Conservation (phyloP, 2,797 vertebrate species). For the Cephalopachus bancanus region DNA sequence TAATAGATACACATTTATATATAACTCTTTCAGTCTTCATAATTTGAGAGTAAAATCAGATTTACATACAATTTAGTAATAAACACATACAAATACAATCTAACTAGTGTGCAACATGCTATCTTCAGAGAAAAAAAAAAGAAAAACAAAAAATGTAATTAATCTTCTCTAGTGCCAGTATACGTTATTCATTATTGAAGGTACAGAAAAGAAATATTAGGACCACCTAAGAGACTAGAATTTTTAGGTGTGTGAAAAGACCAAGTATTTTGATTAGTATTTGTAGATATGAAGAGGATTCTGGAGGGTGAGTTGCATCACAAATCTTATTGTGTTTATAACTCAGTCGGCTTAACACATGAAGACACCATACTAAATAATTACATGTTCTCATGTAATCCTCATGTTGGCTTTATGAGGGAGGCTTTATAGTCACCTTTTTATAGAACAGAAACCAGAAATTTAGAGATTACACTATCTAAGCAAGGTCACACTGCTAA, state of each 20-base stretch:
- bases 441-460: background rate
- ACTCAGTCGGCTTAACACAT: background rate
- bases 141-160: background rate
- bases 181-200: background rate
- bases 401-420: background rate
- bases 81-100: background rate
- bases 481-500: background rate
- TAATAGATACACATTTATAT: background rate
- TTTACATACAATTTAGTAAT: background rate
- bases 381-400: background rate
- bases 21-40: background rate
- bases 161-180: background rate
- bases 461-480: background rate
- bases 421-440: background rate
- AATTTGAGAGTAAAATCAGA: constrained; percentile 24
- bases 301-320: background rate
- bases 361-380: background rate
- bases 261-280: background rate
- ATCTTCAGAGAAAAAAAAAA: background rate
- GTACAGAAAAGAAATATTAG: background rate
- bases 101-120: background rate
- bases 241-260: background rate
- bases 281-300: background rate
- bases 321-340: background rate
- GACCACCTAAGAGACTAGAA: background rate